Conservation (phyloP, 2,797 vertebrate species). For the Fringilla coelebs region DNA sequence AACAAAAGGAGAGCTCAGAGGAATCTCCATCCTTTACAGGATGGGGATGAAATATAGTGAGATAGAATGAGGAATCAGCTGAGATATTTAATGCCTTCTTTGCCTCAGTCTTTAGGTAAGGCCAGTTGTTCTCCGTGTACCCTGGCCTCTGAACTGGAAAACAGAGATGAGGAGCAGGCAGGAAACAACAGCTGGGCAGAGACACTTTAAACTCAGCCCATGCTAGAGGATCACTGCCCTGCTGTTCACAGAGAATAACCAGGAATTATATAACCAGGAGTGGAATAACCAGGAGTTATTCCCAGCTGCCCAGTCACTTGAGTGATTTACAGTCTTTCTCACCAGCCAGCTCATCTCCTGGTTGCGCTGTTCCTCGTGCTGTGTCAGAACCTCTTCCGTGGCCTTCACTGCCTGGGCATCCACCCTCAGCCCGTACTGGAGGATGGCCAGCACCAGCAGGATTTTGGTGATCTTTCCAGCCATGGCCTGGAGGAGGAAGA, state of each 20-base stretch:
- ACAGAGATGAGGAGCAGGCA: not conserved
- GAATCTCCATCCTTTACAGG: not conserved
- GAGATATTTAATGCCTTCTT: not conserved
- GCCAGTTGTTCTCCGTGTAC: not conserved
- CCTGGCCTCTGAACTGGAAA: not conserved
- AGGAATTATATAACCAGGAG: too few species aligned
- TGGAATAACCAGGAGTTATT: not conserved
- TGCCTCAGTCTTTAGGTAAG: not conserved
- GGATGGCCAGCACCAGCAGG: not conserved
- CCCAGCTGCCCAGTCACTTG: not conserved
- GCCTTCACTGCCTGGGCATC: rapidly evolving
- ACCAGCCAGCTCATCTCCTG: not conserved
- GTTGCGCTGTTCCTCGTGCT: not conserved
- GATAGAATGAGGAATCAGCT: not conserved
- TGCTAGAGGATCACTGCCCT: not conserved
- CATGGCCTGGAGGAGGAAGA: not conserved
- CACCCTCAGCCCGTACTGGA: rapidly evolving
- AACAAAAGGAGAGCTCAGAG: not conserved
- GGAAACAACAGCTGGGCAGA: not conserved
- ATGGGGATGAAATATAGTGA: not conserved
- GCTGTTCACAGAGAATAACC: not conserved
- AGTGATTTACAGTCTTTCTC: not conserved
- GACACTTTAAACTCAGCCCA: not conserved
- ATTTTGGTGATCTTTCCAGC: not conserved
- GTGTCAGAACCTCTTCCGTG: rapidly evolving